Base-by-base conservation (phyloP, 1,140 invertebrate genomes). In the Battus philenor region DNA sequence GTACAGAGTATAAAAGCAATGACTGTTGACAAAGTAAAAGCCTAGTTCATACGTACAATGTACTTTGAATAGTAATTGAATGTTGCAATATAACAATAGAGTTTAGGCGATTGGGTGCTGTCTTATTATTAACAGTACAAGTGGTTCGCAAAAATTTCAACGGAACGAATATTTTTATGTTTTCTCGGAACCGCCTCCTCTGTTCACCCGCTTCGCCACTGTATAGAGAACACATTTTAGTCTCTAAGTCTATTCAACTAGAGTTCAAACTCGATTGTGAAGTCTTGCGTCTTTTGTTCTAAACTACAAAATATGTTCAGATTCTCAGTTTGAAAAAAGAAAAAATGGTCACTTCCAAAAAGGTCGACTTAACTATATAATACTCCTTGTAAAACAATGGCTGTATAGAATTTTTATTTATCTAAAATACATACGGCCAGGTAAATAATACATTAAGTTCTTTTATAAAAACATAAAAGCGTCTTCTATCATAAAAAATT, bases 141-240 rank as follows among this genome's bases (percentile, higher is more conserved):
- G 41, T 50, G 44, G 48, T 44, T 43, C 17, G 48, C 48, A 50
- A 45, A 51, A 46, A 51, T 51, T 51, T 51, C 49, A 51, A 51
- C 46, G 49, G 49, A 41, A 31, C 43, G 20, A 39, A 43, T 39
- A 49, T 43, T 50, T 43, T 50, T 41, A 49, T 46, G 50, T 34
- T 39, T 52, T 52, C 50, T 52, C 36, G 36, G 50, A 52, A 52
- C 36, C 30, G 1, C 24, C 15, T 29, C 41, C 47, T 45, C 43
- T 29, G 30, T 44, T 13, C 33, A 20, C 44, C 34, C 30, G 29
- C n/a, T 5, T 12, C 11, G 29, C 29, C 11, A 27, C 11, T 29
- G 26, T 27, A 6, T 29, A 11, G 31, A 30, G 16, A 34, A 27
- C 12, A 22, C n/a, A 52, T 9, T 52, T 43, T 47, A 52, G 11